Conservation (phyloP, 1,140 invertebrate genomes). For the Melipona quadrifasciata region DNA sequence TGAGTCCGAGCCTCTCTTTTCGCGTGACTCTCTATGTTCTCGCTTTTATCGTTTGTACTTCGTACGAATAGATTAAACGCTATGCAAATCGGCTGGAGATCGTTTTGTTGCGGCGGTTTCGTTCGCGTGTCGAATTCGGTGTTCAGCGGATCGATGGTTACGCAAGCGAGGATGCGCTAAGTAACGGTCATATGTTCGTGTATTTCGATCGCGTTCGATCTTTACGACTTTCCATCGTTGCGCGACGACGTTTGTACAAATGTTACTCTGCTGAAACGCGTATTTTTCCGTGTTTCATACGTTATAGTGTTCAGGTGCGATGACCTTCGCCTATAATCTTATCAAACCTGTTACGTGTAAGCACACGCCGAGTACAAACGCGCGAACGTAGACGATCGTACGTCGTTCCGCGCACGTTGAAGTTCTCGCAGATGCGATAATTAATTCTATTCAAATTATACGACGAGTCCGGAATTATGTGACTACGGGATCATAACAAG, state of each 20-base stretch:
- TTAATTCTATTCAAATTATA: slow-evolving; percentile 54
- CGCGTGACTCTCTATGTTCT: slow-evolving; percentile 11
- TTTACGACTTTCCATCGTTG: not conserved
- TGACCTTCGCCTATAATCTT: slow-evolving; percentile 31
- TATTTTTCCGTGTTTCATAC: not conserved
- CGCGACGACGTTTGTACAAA: not conserved
- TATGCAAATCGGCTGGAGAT: not conserved
- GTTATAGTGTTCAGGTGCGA: not conserved
- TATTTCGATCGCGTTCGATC: not conserved
- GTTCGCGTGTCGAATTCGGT: slow-evolving; percentile 14
- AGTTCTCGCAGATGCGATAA: slow-evolving; percentile 45
- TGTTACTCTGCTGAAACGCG: not conserved
- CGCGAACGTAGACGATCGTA: not conserved
- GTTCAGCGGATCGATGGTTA: not conserved
- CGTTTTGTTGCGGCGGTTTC: not conserved
- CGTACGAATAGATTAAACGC: not conserved
- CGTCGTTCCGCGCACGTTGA: not conserved
- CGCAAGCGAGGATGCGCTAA: slow-evolving; percentile 20
- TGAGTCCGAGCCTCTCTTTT: slow-evolving; percentile 15
- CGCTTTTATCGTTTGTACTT: not conserved
- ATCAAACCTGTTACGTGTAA: slow-evolving; percentile 12
- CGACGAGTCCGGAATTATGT: slow-evolving; percentile 41
- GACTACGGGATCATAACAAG: slow-evolving; percentile 31
- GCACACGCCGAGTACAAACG: not conserved
- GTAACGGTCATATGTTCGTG: not conserved